These are phyloP conservation scores for Acanthochromis polyacanthus DNA, from an alignment of 2,113 vertebrate genomes.

Conservation along the genomic window DNA sequence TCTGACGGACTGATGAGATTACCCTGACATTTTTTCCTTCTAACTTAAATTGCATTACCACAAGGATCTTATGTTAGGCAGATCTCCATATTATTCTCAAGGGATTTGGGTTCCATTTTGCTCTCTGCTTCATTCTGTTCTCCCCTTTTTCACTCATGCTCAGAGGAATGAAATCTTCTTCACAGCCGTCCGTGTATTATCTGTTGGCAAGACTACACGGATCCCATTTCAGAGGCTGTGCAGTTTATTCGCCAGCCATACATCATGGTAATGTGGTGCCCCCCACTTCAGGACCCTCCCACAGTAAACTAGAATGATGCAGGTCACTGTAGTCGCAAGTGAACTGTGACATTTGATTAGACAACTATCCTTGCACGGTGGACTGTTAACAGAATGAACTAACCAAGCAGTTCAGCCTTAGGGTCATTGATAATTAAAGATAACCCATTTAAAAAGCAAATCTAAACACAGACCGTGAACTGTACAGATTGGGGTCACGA, in stretches of 20 bases:
- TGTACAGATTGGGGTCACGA: conserved; percentile 70
- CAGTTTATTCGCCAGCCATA: conserved; percentile 33
- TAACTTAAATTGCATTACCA: conserved; percentile 84
- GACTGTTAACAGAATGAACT: conserved; percentile 62
- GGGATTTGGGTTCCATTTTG: conserved; percentile 76
- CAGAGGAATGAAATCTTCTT: conserved; percentile 73
- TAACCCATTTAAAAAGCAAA: conserved; percentile 72
- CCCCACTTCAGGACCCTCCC: conserved; percentile 16
- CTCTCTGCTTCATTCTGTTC: conserved; percentile 61
- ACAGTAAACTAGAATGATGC: conserved; percentile 36
- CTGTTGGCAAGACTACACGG: conserved; percentile 39
- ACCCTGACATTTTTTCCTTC: conserved; percentile 79
- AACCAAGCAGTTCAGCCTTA: conserved; percentile 56
- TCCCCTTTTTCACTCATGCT: conserved; percentile 49
- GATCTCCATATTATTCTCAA: conserved; percentile 79
- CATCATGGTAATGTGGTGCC: conserved; percentile 17
- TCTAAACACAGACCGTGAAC: conserved; percentile 75
- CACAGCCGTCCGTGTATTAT: conserved; percentile 67
- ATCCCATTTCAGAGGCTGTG: conserved; percentile 58
- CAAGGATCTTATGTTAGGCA: conserved; percentile 80
- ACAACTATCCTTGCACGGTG: conserved; percentile 59
- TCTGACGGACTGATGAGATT: conserved; percentile 84
- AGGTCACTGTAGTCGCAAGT: conserved; percentile 54
- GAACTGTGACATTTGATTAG: conserved; percentile 74
- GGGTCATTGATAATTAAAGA: conserved; percentile 77